Conservation (phyloP, 1,140 invertebrate species). For the fruit fly (Drosophila melanogaster) region Release_6_plus_ISO1_MT NC_004354.4:11273501-11274000, state of each 20-base stretch:
- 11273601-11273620: conserved; percentile 27
- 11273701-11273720: no score
- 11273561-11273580: conserved; percentile 1
- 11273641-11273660: conserved; percentile 23
- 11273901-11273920: conserved; percentile 70
- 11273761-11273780: conserved; percentile 55
- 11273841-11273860: conserved; percentile 31
- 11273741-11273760: no score
- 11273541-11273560: neutral
- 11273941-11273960: neutral
- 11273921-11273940: conserved; percentile 65
- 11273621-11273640: conserved; percentile 1
- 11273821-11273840: conserved; percentile 16
- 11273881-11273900: conserved; percentile 50
- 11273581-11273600: conserved; percentile 6
- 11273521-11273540: no score
- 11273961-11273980: conserved; percentile 8
- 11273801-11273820: conserved; percentile 66
- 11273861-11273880: conserved; percentile 72
- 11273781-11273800: conserved; percentile 52
- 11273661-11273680: conserved; percentile 7
- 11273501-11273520: no score
- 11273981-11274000: conserved; percentile 74
- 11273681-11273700: neutral
- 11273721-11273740: no score